phyloP scores from a whole-genome alignment of 1,140 invertebrate genomes.

The Hestina assimilis region DNA sequence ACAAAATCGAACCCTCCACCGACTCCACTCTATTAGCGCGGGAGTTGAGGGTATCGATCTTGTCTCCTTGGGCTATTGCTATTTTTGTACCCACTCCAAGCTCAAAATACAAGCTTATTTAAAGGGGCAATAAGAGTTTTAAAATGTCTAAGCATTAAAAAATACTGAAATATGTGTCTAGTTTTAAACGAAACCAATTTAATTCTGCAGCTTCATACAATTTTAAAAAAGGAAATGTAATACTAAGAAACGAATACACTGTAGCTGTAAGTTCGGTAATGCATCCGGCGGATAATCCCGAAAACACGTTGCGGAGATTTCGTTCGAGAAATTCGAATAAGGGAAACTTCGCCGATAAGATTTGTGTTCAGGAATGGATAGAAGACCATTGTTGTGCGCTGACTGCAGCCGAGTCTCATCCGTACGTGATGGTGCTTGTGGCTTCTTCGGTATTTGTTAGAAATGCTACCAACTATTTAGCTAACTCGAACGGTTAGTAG shows the following conservation, averaged over 20 bases:
- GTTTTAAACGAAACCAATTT: background rate
- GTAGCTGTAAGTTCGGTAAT: conserved; percentile 17
- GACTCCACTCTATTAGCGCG: no score
- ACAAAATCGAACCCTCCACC: no score
- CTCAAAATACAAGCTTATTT: no score
- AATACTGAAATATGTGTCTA: no score
- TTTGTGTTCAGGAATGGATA: conserved; percentile 57
- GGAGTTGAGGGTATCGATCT: no score
- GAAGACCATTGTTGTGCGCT: conserved; percentile 45
- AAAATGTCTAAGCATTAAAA: background rate
- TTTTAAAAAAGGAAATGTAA: background rate
- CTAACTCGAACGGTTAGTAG: background rate
- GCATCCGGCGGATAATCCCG: conserved; percentile 44
- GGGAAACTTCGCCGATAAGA: conserved; percentile 47
- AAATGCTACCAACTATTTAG: conserved; percentile 1
- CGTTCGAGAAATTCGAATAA: conserved; percentile 38
- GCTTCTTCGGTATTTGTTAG: conserved; percentile 2
- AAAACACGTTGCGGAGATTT: conserved; percentile 49
- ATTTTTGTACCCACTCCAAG: no score
- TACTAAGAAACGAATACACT: conserved; percentile 7
- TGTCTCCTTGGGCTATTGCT: no score
- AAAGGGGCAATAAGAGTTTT: no score
- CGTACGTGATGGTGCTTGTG: conserved; percentile 25
- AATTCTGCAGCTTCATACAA: background rate
- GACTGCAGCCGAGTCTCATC: conserved; percentile 31